Base-by-base conservation (phyloP, 2,113 vertebrate species). In the Silurus asotus region DNA sequence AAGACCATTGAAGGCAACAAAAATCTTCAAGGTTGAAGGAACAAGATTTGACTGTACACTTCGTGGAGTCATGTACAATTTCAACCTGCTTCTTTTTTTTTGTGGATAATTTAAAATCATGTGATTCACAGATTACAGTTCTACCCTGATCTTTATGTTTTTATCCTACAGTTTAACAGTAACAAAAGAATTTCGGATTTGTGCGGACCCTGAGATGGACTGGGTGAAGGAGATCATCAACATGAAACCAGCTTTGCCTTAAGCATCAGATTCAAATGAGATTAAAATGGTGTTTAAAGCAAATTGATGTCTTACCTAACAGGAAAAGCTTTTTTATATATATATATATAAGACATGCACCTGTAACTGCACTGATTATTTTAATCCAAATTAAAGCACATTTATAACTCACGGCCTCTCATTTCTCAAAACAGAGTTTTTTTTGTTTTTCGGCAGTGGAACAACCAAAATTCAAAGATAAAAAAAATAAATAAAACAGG, bases 51-150 rank as follows among this genome's bases (percentile, higher is more conserved):
- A 88, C 0, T 95, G 94, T 84, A 0, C 85, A 0, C 81, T 25
- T 25, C 0, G 51, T 8, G 93, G 48, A 56, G 56, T 65, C 86
- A 82, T 95, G 93, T 94, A 87, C 91, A 92, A 87, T 64, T 69
- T 69, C 19, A 53, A 20, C 45, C 15, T 75, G 61, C 58, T 55
- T 49, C 11, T 76, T 75, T 0, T 15, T 45, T 5, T 10, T 49
- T 17, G 3, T 25, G 3, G 8, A 25, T 5, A 1, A 3, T 70
- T 70, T 70, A 0, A 8, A 8, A 55, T 76, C 1, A 14, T 75
- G 25, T 49, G 17, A 74, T 23, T 6, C 37, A 37, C 37, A 37
- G 2, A 74, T 20, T 9, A 53, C 23, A n/a, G 23, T 77, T 56
- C 75, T 25, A 25, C 75, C 25, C 75, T 79, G 55, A 79, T 15